A percentile compares a stretch with the other conserved stretches of the same genome.
Evolutionary conservation across 2,888 invertebrate genomes (phyloP).

Genomic region (Cotesia congregata): DNA sequence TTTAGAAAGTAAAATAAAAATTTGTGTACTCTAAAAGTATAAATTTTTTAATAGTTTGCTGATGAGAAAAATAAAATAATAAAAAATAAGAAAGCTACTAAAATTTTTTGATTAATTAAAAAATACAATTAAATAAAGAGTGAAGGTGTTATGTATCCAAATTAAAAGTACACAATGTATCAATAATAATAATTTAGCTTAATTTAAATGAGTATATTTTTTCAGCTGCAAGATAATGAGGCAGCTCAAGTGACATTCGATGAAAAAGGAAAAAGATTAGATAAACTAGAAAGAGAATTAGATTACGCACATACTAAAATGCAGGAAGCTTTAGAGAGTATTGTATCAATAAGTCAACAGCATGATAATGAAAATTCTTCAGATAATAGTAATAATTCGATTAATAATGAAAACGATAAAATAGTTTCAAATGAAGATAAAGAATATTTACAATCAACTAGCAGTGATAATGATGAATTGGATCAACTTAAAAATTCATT

Average conservation of each 20-base stretch:
- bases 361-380: constrained; percentile 14
- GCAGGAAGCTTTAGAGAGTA: constrained; percentile 61
- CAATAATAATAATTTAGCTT: too few species aligned
- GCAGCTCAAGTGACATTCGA: constrained; percentile 54
- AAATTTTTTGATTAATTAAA: too few species aligned
- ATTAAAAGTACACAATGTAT: too few species aligned
- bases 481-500: constrained; percentile 59
- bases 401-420: not conserved
- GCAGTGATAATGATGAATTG: constrained; percentile 53
- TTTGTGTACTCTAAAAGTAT: too few species aligned
- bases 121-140: too few species aligned
- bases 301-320: constrained; percentile 63
- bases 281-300: constrained; percentile 61
- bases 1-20: too few species aligned
- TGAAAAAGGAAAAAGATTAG: constrained; percentile 56
- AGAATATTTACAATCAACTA: constrained; percentile 51
- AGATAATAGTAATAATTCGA: constrained; percentile 8
- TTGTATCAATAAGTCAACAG: constrained; percentile 53
- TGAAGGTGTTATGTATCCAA: too few species aligned
- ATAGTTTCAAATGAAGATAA: constrained; percentile 40
- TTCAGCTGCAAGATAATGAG: constrained; percentile 59
- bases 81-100: too few species aligned
- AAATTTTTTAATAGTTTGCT: too few species aligned
- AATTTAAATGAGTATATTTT: not conserved
- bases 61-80: not conserved